Evolutionary conservation across 2,888 invertebrate genomes (phyloP).

Genomic region (Drosophila bunnanda): DNA sequence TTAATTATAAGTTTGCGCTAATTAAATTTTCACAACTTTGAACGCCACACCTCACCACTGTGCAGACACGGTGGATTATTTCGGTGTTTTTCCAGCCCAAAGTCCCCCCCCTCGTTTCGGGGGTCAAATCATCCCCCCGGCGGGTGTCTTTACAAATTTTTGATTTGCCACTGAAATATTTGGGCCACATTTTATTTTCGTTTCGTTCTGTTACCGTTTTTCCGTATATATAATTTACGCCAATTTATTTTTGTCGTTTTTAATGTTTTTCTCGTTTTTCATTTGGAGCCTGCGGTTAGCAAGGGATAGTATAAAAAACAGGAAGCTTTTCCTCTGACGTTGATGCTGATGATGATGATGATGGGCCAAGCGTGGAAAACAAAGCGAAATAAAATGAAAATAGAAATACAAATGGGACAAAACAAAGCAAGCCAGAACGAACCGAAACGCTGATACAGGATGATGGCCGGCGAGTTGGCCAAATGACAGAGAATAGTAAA

Average conservation of each 20-base stretch:
- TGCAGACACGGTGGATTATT: slow-evolving; percentile 17
- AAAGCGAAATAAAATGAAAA: slow-evolving; percentile 37
- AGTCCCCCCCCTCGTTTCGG: not conserved
- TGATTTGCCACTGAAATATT: slow-evolving; percentile 57
- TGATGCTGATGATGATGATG: slow-evolving; percentile 44
- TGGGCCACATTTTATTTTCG: slow-evolving; percentile 44
- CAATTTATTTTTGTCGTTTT: slow-evolving; percentile 66
- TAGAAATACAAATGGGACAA: slow-evolving; percentile 4
- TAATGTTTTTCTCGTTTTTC: slow-evolving; percentile 48
- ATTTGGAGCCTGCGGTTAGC: slow-evolving; percentile 28
- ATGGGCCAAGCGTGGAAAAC: slow-evolving; percentile 38
- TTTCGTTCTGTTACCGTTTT: slow-evolving; percentile 1
- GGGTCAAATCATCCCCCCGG: slow-evolving; percentile 28
- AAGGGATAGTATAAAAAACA: slow-evolving; percentile 25
- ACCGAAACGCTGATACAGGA: slow-evolving; percentile 8
- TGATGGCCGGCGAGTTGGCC: slow-evolving; percentile 30
- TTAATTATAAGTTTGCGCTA: slow-evolving; percentile 38
- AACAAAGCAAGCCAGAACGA: slow-evolving; percentile 9
- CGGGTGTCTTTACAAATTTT: slow-evolving; percentile 49
- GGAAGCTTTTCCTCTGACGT: slow-evolving; percentile 35
- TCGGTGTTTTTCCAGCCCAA: not conserved
- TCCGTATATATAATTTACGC: slow-evolving; percentile 54
- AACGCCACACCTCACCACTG: slow-evolving; percentile 23
- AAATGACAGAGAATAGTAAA: slow-evolving; percentile 60
- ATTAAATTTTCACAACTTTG: slow-evolving; percentile 33